A percentile compares a stretch with the other conserved stretches of the same genome.
These are phyloP conservation scores for Lepidonotus clava DNA, from an alignment of 2,888 invertebrate genomes.

Conservation along the genomic window DNA sequence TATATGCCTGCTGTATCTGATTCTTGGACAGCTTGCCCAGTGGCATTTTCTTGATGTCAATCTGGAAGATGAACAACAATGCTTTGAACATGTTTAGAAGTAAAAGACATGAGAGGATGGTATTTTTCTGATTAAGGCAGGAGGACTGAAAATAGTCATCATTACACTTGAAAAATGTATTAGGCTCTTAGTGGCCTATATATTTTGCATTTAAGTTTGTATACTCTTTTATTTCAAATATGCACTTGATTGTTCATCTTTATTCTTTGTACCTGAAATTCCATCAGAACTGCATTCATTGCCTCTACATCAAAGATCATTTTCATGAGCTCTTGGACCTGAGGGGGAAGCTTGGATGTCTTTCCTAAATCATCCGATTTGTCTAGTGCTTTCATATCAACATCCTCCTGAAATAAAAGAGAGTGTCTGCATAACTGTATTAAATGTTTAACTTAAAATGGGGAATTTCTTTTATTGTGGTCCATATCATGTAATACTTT, in stretches of 20 bases:
- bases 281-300: conserved; percentile 95
- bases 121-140: too few relatives aligned
- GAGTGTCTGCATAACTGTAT: too few relatives aligned
- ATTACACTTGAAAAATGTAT: too few relatives aligned
- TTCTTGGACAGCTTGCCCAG: conserved; percentile 95
- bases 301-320: conserved; percentile 93
- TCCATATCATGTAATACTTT: neutral
- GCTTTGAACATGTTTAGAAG: too few relatives aligned
- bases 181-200: too few relatives aligned
- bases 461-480: neutral
- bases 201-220: too few relatives aligned
- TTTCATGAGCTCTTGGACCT: conserved; percentile 91
- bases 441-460: too few relatives aligned
- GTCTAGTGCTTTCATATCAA: conserved; percentile 71
- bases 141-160: neutral
- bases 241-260: too few relatives aligned
- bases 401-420: conserved; percentile 69
- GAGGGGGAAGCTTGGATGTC: conserved; percentile 86
- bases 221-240: too few relatives aligned
- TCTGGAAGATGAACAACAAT: too few relatives aligned
- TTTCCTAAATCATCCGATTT: conserved; percentile 68
- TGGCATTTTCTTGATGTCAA: conserved; percentile 98
- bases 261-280: conserved; percentile 91
- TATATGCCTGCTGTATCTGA: conserved; percentile 90
- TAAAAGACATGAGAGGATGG: too few relatives aligned